Evolutionary conservation across 2,888 invertebrate species (phyloP).

Genomic region (Ichneumoninae sp.): DNA sequence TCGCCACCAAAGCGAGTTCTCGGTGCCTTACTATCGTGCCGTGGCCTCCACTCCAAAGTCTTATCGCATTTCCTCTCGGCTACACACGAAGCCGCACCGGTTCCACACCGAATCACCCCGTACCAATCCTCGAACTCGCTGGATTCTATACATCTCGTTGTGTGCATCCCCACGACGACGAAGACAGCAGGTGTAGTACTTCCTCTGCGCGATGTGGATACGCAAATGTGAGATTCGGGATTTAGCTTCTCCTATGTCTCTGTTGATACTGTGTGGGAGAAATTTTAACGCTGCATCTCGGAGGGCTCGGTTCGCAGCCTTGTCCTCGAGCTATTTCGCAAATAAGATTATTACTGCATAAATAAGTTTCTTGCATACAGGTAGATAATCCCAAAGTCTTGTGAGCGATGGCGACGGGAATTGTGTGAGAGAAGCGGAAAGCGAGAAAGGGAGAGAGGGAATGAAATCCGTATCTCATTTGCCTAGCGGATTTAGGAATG

Average conservation of each 20-base stretch:
- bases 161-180: neutral
- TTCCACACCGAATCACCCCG: constrained; percentile 49
- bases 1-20: constrained; percentile 65
- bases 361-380: constrained; percentile 78
- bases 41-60: constrained; percentile 67
- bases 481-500: constrained; percentile 46
- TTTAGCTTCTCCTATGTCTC: constrained; percentile 17
- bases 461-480: constrained; percentile 57
- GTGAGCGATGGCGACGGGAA: constrained; percentile 44
- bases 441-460: neutral
- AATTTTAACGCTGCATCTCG: constrained; percentile 28
- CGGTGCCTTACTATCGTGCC: constrained; percentile 70
- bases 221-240: constrained; percentile 37
- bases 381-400: constrained; percentile 48
- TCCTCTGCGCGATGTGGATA: constrained; percentile 13
- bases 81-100: constrained; percentile 76
- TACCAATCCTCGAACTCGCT: constrained; percentile 18
- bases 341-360: constrained; percentile 82
- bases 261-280: neutral
- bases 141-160: constrained; percentile 24
- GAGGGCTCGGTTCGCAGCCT: constrained; percentile 55
- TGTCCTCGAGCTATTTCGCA: constrained; percentile 78
- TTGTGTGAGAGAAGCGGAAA: constrained; percentile 36
- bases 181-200: constrained; percentile 5
- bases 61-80: constrained; percentile 83